Conservation (phyloP, 2,888 invertebrate species). For the Cryptus viduatorius region DNA sequence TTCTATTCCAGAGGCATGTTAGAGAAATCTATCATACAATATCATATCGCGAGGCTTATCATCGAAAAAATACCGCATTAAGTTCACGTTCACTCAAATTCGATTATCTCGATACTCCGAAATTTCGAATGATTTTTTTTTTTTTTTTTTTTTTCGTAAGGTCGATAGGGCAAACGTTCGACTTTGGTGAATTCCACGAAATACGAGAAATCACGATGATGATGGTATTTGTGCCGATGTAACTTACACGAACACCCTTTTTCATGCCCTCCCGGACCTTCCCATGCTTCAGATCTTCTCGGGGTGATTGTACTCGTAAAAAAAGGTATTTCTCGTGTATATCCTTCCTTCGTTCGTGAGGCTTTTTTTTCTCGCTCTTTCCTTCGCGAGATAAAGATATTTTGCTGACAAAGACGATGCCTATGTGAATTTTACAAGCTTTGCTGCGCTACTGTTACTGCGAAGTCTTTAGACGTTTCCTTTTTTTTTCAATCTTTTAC, state of each 20-base stretch:
- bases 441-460: constrained; percentile 35
- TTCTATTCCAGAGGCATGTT: not conserved
- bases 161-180: constrained; percentile 16
- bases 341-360: constrained; percentile 11
- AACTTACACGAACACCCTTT: constrained; percentile 1
- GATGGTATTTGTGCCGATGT: constrained; percentile 7
- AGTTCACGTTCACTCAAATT: constrained; percentile 46
- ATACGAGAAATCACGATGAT: constrained; percentile 30
- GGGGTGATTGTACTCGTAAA: constrained; percentile 44
- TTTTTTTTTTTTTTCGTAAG: not conserved
- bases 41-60: constrained; percentile 1
- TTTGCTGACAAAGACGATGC: constrained; percentile 49
- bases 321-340: constrained; percentile 34
- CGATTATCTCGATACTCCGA: constrained; percentile 49
- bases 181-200: constrained; percentile 10
- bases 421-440: constrained; percentile 33
- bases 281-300: constrained; percentile 40
- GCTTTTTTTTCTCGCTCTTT: constrained; percentile 23
- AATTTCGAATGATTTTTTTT: constrained; percentile 28
- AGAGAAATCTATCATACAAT: not conserved
- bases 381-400: constrained; percentile 32
- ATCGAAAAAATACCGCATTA: constrained; percentile 25
- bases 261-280: constrained; percentile 33
- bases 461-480: constrained; percentile 27
- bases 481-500: constrained; percentile 55